Evolutionary conservation across 2,797 vertebrate species (phyloP).

Genomic region (Tarsius wallacei): DNA sequence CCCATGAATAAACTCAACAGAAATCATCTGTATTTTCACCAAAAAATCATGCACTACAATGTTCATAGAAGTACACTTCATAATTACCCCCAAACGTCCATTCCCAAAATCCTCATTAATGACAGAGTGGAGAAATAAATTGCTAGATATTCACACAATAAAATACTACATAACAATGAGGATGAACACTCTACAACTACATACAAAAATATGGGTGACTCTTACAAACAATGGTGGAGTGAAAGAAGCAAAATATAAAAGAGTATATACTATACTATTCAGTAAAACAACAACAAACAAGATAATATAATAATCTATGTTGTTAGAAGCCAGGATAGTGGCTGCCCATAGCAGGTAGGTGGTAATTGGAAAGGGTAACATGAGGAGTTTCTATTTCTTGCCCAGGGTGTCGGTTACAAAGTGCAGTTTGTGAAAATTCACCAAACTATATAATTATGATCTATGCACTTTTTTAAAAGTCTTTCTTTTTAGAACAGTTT

Average conservation of each 20-base stretch:
- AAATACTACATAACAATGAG: too few relatives aligned
- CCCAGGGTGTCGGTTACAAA: not conserved
- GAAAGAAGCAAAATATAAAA: too few relatives aligned
- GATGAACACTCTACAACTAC: too few relatives aligned
- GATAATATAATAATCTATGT: not conserved
- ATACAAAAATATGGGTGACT: too few relatives aligned
- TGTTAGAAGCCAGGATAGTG: not conserved
- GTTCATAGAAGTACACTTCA: not conserved
- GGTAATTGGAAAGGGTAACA: not conserved
- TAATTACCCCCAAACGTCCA: not conserved
- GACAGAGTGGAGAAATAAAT: not conserved
- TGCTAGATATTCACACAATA: not conserved
- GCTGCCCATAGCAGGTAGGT: not conserved
- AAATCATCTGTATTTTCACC: not conserved
- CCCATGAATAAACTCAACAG: not conserved
- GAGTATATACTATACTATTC: not conserved
- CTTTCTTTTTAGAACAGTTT: too few relatives aligned
- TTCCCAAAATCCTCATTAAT: not conserved
- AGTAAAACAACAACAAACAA: not conserved
- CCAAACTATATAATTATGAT: not conserved
- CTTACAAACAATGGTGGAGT: too few relatives aligned
- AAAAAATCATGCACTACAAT: not conserved
- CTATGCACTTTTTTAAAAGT: too few relatives aligned
- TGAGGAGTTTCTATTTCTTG: not conserved
- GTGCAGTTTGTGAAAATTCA: not conserved